These are phyloP conservation scores for Baryphthengus martii DNA, from an alignment of 2,113 vertebrate genomes.

Conservation along the genomic window DNA sequence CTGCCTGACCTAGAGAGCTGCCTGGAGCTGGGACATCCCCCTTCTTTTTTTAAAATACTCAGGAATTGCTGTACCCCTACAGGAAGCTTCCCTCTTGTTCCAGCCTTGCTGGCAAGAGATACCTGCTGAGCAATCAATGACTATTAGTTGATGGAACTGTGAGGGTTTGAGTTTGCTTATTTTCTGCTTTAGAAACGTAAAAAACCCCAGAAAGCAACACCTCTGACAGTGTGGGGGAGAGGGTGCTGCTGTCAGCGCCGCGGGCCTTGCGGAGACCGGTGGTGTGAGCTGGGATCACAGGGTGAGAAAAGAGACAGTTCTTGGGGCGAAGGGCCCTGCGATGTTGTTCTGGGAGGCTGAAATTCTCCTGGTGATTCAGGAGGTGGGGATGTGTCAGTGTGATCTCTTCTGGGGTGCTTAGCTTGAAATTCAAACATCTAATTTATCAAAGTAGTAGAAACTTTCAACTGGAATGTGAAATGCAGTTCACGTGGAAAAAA, in stretches of 20 bases:
- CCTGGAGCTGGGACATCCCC: neutral
- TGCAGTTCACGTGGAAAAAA: neutral
- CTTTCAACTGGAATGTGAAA: neutral
- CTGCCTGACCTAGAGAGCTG: neutral
- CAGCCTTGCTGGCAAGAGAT: neutral
- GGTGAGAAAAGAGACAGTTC: accelerated
- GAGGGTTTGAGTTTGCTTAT: neutral
- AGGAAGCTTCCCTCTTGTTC: neutral
- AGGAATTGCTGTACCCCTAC: neutral
- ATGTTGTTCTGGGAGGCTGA: neutral
- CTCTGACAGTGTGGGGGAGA: accelerated
- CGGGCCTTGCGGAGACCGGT: neutral
- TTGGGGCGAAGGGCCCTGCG: neutral
- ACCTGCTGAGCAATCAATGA: neutral
- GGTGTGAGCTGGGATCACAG: accelerated
- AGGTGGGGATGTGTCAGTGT: neutral
- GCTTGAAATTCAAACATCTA: neutral
- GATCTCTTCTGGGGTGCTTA: neutral
- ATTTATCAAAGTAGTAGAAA: neutral
- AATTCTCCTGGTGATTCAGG: neutral
- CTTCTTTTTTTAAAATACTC: neutral
- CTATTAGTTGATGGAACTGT: neutral
- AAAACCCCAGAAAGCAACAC: neutral
- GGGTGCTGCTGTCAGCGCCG: neutral
- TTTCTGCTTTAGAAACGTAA: neutral